Percentiles rank a stretch among this genome's conserved stretches.
Conservation (phyloP, 2,888 invertebrate genomes). For the Troides aeacus region DNA sequence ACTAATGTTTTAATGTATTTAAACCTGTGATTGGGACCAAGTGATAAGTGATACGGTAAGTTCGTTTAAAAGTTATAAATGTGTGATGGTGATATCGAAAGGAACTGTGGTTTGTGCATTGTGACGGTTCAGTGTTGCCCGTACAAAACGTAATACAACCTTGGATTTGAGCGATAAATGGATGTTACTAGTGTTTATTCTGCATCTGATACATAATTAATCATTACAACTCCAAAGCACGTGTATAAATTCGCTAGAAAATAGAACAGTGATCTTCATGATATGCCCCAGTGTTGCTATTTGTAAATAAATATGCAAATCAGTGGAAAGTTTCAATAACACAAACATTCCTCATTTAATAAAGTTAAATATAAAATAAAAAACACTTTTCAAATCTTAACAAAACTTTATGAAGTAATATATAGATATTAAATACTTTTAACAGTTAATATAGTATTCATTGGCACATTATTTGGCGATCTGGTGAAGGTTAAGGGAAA, state of each 20-base stretch:
- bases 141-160: constrained; percentile 42
- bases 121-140: constrained; percentile 69
- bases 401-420: neutral
- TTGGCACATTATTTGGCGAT: too few relatives aligned
- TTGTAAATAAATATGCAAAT: constrained; percentile 41
- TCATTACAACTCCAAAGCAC: constrained; percentile 29
- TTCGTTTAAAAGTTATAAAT: constrained; percentile 44
- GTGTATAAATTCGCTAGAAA: constrained; percentile 30
- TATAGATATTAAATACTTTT: neutral
- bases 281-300: constrained; percentile 63
- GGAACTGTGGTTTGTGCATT: constrained; percentile 69
- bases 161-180: constrained; percentile 51
- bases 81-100: constrained; percentile 57
- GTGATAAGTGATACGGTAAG: constrained; percentile 79
- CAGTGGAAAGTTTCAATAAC: constrained; percentile 9
- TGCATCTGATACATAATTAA: constrained; percentile 39
- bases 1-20: constrained; percentile 46
- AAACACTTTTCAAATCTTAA: neutral
- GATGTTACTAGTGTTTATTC: constrained; percentile 44
- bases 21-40: constrained; percentile 73
- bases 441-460: too few relatives aligned
- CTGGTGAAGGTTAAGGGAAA: too few relatives aligned
- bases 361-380: neutral
- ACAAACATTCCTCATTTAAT: neutral
- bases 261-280: constrained; percentile 35